A percentile compares a stretch with the other conserved stretches of the same genome.
phyloP scores from a whole-genome alignment of 2,797 vertebrate genomes.

The Periophthalmus magnuspinnatus region DNA sequence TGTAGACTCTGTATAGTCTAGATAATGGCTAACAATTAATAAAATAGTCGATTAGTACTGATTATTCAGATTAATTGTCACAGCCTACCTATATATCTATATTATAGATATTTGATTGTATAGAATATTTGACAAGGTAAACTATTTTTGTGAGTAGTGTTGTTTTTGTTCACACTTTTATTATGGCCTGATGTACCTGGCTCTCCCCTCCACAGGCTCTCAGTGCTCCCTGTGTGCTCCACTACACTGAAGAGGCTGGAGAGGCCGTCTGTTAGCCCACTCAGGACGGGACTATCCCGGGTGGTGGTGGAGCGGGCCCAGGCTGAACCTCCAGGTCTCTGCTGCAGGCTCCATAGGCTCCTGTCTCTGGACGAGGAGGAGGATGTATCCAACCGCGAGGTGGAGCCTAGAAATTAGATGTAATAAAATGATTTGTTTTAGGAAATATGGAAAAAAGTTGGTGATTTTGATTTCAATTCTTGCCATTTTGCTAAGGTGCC shows the following conservation, averaged over 20 bases:
- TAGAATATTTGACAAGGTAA: too few species aligned
- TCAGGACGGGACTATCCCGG: constrained; percentile 94
- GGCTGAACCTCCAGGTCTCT: constrained; percentile 88
- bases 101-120: too few species aligned
- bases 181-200: constrained; percentile 43
- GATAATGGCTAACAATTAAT: too few species aligned
- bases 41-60: too few species aligned
- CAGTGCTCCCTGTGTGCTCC: constrained; percentile 90
- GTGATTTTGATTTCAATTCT: too few species aligned
- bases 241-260: constrained; percentile 98
- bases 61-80: too few species aligned
- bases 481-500: too few species aligned
- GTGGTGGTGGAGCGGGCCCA: constrained; percentile 99
- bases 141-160: too few species aligned
- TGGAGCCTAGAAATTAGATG: constrained; percentile 71
- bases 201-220: constrained; percentile 90
- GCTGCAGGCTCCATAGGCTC: constrained; percentile 93
- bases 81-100: too few species aligned
- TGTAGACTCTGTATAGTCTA: too few species aligned
- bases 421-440: background rate
- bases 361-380: constrained; percentile 83
- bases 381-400: constrained; percentile 86
- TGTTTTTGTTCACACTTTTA: too few species aligned
- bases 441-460: too few species aligned
- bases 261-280: constrained; percentile 91